Conservation (phyloP, 2,888 invertebrate species). For the Pterobdella sp. region DNA sequence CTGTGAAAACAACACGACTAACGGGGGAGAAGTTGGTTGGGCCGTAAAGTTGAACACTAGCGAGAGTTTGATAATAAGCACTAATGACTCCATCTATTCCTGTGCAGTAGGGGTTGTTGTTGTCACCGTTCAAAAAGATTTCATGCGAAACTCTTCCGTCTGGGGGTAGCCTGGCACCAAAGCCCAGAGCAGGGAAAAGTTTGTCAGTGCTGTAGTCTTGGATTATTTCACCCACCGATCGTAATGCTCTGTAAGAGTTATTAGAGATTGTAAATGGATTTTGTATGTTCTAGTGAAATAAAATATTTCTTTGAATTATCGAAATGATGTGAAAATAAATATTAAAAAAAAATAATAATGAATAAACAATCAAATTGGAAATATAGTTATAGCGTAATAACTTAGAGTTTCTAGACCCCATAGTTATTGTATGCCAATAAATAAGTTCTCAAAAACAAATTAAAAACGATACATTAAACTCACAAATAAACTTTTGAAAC, state of each 20-base stretch:
- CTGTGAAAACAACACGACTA: too few relatives aligned
- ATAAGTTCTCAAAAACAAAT: too few relatives aligned
- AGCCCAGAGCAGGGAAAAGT: conserved; percentile 56
- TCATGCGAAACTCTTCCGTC: conserved; percentile 54
- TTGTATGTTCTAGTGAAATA: background rate
- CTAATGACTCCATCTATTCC: conserved; percentile 43
- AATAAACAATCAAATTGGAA: background rate
- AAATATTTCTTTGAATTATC: too few relatives aligned
- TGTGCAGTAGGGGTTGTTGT: conserved; percentile 54
- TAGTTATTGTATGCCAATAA: background rate
- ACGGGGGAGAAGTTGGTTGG: conserved; percentile 50
- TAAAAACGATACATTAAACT: too few relatives aligned
- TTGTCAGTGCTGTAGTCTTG: conserved; percentile 55
- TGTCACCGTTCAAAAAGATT: conserved; percentile 55
- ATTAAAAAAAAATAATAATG: background rate
- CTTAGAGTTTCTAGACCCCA: background rate
- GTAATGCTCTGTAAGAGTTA: conserved; percentile 46
- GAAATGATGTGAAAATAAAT: too few relatives aligned
- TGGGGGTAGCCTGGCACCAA: conserved; percentile 56
- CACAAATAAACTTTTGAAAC: too few relatives aligned
- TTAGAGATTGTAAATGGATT: conserved; percentile 13
- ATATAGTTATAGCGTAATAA: background rate
- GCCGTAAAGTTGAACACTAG: conserved; percentile 47
- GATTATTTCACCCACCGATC: conserved; percentile 53
- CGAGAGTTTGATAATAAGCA: conserved; percentile 46